Conservation (phyloP, 2,113 vertebrate species). For the Istiophorus platypterus region DNA sequence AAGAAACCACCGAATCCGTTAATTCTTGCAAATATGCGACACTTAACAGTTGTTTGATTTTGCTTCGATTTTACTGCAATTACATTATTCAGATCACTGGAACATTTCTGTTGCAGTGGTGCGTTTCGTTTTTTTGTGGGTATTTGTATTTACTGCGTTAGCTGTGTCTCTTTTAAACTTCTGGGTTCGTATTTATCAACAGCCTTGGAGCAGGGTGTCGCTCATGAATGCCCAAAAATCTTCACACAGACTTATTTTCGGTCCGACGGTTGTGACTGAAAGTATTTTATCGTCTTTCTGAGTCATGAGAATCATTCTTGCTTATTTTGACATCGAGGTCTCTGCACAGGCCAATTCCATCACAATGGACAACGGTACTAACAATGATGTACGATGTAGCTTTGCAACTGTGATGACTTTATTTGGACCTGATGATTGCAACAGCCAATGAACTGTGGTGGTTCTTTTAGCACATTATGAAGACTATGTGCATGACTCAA, state of each 20-base stretch:
- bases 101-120: not conserved
- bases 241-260: not conserved
- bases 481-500: not conserved
- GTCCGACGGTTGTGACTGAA: no score
- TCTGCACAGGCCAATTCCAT: not conserved
- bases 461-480: not conserved
- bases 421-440: no score
- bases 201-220: not conserved
- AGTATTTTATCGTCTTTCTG: not conserved
- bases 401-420: not conserved
- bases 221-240: not conserved
- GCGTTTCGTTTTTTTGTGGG: not conserved
- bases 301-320: not conserved
- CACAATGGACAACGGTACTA: no score
- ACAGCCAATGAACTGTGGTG: not conserved
- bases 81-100: not conserved
- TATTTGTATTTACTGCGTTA: not conserved
- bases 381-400: not conserved
- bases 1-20: not conserved
- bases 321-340: not conserved
- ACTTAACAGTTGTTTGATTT: constrained; percentile 4
- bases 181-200: not conserved
- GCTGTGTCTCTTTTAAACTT: not conserved
- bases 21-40: not conserved
- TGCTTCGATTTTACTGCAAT: not conserved